Base-by-base conservation (phyloP, 2,888 invertebrate species). In the Liodrosophila aerea region DNA sequence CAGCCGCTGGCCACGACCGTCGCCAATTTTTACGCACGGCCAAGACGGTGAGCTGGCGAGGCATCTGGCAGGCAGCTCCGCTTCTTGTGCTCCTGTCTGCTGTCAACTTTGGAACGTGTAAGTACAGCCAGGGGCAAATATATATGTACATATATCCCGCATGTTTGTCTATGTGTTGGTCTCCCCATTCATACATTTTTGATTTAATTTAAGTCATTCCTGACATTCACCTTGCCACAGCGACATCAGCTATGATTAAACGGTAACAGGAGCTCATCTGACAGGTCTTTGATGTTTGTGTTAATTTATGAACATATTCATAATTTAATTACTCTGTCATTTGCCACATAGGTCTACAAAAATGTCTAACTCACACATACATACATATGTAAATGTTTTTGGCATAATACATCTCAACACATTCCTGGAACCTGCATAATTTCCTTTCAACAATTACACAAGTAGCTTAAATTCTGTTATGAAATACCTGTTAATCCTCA, bases 181-280 rank as follows among this genome's bases (percentile, higher is more conserved):
- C 18, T 18, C 22, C 15, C 46, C 52, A 47, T 61, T 72, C 72
- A 66, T 76, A 59, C 40, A 70, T 73, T 66, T 80, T 76, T 72
- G 45, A 81, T 83, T 75, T 75, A 64, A 80, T 80, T 77, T 78
- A 57, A 68, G 58, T 54, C 54, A 41, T 49, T 45, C 29, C 36
- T 34, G 9, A 45, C 44, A 18, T 29, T n/a, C 16, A 2, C 30
- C 34, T n/a, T 43, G 29, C 13, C 40, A 7, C 39, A 11, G 22
- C 36, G 33, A 29, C 30, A 11, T 18, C 40, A 46, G 39, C 49
- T 33, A 43, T 31, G 47, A 34, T 27, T 47, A 11, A 5, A 29
- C 22, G 13, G 11, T 12, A 27, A 8, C 54, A 29, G 27, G 4
- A 33, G 22, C 12, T 16, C 29, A 34, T 33, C 4, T 33, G 22